Evolutionary conservation across 2,797 vertebrate genomes (phyloP), one percentile per base, ranked within the genome.

Genomic region (Acanthiza pusilla): DNA sequence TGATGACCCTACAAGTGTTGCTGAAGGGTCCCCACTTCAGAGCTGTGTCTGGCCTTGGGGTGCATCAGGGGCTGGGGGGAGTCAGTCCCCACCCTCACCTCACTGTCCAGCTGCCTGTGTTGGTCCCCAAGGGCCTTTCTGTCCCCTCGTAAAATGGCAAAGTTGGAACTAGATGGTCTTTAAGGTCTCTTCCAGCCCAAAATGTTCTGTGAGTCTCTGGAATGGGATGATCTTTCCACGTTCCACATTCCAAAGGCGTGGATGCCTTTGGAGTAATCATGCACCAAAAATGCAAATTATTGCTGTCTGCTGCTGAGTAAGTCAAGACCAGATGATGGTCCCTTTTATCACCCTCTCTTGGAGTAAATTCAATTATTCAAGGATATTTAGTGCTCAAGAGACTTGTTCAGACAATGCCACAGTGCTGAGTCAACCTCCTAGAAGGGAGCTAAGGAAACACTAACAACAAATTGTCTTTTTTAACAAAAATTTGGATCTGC

Each of bases 21-120:
- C 53, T 3, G 4, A n/a, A 71, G 51, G 45, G 38, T 55, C 32
- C 34, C 14, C 1, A 4, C 9, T n/a, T 50, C 29, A n/a, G 57
- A 78, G 47, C 14, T 0, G 0, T 1, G 15, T 20, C 26, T 6
- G 6, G 8, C 40, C 54, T 32, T 0, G 0, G 34, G 67, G 32
- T 5, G 3, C 32, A 16, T 45, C 10, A 68, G 0, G 3, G 47
- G n/a, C 9, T 32, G 38, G 51, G 13, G 15, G 16, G 38, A 11
- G 13, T 22, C 7, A 18, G 29, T 58, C 22, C 27, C n/a, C 7
- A 5, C 26, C 30, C 34, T 68, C 36, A 47, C 20, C 47, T 47
- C 27, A 1, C 42, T 55, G 32, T n/a, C 47, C 66, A 18, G 13
- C 60, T 34, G 34, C 47, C 80, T 7, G 16, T 2, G 38, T 38